Evolutionary conservation across 2,797 vertebrate genomes (phyloP), one percentile per base, ranked within the genome.

Genomic region (Picus viridis): DNA sequence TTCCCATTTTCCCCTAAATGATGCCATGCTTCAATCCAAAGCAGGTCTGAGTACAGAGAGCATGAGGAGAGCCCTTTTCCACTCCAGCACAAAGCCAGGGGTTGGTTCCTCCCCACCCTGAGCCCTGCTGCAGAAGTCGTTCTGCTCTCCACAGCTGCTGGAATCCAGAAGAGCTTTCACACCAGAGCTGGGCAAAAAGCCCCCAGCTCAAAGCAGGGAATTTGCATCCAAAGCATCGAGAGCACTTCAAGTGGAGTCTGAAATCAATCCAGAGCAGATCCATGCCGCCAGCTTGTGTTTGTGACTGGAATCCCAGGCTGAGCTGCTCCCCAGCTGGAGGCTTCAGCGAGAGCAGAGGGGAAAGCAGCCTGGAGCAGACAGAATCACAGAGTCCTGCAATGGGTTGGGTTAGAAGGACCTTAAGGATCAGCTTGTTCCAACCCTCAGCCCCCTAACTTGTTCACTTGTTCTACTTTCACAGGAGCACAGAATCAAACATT

Each of bases 241-340:
- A 92, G 88, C 88, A 30, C 84, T 91, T 84, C 19, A 94, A 43
- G 30, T 36, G 2, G 88, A 58, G 91, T 71, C 83, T 51, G 24
- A 83, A 91, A 86, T 36, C 57, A 81, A 88, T 83, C 61, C 89
- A 5, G 58, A 88, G 91, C 95, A 59, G 95, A 84, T 86, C 74
- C 85, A 54, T 51, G 88, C 86, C 51, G 74, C 86, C 86, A 71
- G 88, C 95, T 91, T 58, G 92, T 15, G 94, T 79, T 15, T 88
- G 94, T 65, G 89, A 88, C 89, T 32, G 68, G 95, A 95, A 95
- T 90, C 91, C 92, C 89, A 92, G 94, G 61, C 86, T 5, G 68
- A 77, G 75, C 62, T 9, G 6, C 39, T 41, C 63, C 75, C 57
- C 51, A 16, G 58, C 47, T 10, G 14, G 70, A 43, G 39, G 39